Base-by-base conservation (phyloP, 2,888 invertebrate species). In the Drosophila multiciliata region DNA sequence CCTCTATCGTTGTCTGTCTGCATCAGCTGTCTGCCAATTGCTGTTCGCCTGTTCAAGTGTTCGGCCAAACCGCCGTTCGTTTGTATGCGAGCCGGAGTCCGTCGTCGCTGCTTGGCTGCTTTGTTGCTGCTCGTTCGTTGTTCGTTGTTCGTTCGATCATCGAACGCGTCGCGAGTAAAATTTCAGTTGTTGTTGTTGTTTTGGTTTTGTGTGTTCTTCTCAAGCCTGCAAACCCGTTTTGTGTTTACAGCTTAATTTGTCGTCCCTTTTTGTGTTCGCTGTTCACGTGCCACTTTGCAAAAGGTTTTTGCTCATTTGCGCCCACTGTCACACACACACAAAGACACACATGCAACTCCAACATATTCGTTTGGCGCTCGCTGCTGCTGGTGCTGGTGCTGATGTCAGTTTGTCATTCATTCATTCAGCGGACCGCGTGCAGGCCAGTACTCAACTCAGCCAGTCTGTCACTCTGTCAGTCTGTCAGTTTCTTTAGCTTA, bases 11-110 rank as follows among this genome's bases (percentile, higher is more conserved):
- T 70, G 78, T 71, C 78, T 59, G 73, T 66, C 75, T 64, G 61
- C 66, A 12, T 50, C 38, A 49, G n/a, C 83, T 74, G 58, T 3
- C 67, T 62, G 38, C n/a, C 15, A 29, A 32, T 45, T 68, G 73
- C 87, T 87, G 87, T 12, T 64, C 78, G 84, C 90, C 89, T 90
- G 82, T 69, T 89, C 62, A 58, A 62, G 62, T 62, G 90, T 90
- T 87, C 90, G 87, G 90, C 87, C 89, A 75, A 83, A 90, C 90
- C 75, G 87, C 75, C 87, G 90, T 90, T 87, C 90, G 90, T 86
- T 88, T 90, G 87, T 83, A 81, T 68, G 76, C 72, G 75, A 82
- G 80, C 79, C 73, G 57, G 29, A 38, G 55, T 55, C 26, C n/a
- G 55, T 36, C 23, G 26, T 23, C 17, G 26, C 54, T 20, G 20